These are phyloP conservation scores for Xestoiulus laeticollis DNA, from an alignment of 2,888 invertebrate species.

Conservation along the genomic window DNA sequence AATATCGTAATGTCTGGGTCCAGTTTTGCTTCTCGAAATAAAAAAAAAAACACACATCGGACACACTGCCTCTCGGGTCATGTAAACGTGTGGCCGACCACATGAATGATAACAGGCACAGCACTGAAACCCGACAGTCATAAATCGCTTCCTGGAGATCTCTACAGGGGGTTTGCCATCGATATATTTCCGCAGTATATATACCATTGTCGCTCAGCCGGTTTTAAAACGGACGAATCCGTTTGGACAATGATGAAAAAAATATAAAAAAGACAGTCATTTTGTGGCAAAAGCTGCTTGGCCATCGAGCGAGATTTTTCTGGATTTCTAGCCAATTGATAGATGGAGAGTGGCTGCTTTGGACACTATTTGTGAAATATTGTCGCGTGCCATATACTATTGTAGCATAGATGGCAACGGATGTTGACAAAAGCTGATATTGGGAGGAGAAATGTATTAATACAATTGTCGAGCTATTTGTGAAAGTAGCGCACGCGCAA, in stretches of 20 bases:
- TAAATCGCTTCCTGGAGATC: constrained; percentile 39
- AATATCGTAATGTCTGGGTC: constrained; percentile 29
- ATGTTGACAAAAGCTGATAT: not conserved
- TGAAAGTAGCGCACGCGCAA: too few species aligned
- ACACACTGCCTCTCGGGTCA: constrained; percentile 38
- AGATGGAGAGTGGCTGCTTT: not conserved
- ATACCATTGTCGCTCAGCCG: not conserved
- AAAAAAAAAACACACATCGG: not conserved
- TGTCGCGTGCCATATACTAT: not conserved
- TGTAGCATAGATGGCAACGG: not conserved
- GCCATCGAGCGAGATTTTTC: not conserved
- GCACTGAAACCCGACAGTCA: constrained; percentile 29
- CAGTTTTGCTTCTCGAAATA: not conserved
- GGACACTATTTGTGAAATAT: constrained; percentile 6
- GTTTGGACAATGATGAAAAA: not conserved
- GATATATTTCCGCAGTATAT: not conserved
- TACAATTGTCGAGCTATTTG: too few species aligned
- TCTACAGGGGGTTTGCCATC: constrained; percentile 40
- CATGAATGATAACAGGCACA: constrained; percentile 45
- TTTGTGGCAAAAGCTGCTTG: not conserved
- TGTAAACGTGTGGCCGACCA: constrained; percentile 52
- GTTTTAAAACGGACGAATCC: constrained; percentile 39
- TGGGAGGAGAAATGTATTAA: too few species aligned
- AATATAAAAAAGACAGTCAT: not conserved
- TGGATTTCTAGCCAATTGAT: constrained; percentile 27